A percentile compares a stretch with the other conserved stretches of the same genome.
These are phyloP conservation scores for Schrankia costaestrigalis DNA, from an alignment of 2,888 invertebrate genomes.

Conservation along the genomic window DNA sequence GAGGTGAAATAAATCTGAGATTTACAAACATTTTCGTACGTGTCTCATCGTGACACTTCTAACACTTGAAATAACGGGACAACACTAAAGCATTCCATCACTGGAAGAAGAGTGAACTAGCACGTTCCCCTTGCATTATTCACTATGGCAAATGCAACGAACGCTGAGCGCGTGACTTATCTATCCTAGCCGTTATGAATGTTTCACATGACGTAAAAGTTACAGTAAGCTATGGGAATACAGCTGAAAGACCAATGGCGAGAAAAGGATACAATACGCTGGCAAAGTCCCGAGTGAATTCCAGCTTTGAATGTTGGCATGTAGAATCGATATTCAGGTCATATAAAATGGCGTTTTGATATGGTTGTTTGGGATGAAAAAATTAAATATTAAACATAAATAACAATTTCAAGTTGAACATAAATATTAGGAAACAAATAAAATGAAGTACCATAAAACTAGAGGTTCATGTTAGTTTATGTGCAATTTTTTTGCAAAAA, in stretches of 20 bases:
- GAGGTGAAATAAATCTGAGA: slow-evolving; percentile 25
- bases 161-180: slow-evolving; percentile 62
- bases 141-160: slow-evolving; percentile 70
- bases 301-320: slow-evolving; percentile 28
- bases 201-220: slow-evolving; percentile 55
- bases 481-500: no score
- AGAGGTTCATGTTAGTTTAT: no score
- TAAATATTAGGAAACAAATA: no score
- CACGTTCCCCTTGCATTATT: slow-evolving; percentile 71
- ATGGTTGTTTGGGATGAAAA: no score
- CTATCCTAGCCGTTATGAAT: slow-evolving; percentile 53
- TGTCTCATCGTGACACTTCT: slow-evolving; percentile 33
- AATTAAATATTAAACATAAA: no score
- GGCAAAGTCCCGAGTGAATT: slow-evolving; percentile 30
- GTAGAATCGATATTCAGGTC: slow-evolving; percentile 23
- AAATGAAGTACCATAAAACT: no score
- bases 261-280: slow-evolving; percentile 35
- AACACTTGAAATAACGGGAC: slow-evolving; percentile 44
- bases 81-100: slow-evolving; percentile 60
- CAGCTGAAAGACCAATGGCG: slow-evolving; percentile 44
- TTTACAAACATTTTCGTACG: slow-evolving; percentile 30
- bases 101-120: slow-evolving; percentile 38
- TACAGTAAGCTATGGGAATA: slow-evolving; percentile 24
- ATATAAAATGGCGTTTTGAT: no score
- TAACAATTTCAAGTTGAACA: no score